These are phyloP conservation scores for Formicarius rufipectus DNA, from an alignment of 2,113 vertebrate genomes.

Conservation along the genomic window DNA sequence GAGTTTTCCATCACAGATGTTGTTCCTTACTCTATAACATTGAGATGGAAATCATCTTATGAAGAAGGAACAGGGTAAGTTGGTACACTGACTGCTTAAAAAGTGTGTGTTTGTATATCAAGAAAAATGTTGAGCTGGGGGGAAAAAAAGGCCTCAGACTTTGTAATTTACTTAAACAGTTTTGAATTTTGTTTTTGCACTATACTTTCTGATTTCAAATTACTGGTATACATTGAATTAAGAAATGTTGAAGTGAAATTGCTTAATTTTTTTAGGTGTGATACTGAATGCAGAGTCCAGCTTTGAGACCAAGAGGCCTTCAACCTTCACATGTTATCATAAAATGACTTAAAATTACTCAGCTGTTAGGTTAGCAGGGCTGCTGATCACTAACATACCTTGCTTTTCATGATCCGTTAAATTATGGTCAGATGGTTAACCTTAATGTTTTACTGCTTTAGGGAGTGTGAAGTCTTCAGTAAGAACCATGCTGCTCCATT, in stretches of 20 bases:
- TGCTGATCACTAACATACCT: not conserved
- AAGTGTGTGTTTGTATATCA: not conserved
- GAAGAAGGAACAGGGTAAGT: slow-evolving; percentile 90
- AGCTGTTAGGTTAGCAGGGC: not conserved
- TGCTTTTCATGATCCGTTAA: not conserved
- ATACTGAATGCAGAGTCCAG: not conserved
- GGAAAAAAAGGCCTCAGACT: not conserved
- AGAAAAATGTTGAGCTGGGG: not conserved
- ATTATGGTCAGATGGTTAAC: not conserved
- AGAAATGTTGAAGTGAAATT: not conserved
- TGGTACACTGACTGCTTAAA: not conserved
- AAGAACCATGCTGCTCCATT: slow-evolving; percentile 94
- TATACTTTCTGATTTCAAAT: not conserved
- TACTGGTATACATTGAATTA: not conserved
- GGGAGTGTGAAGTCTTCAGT: slow-evolving; percentile 93
- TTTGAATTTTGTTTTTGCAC: not conserved
- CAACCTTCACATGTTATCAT: not conserved
- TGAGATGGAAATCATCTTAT: slow-evolving; percentile 90
- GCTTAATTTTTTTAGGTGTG: not conserved
- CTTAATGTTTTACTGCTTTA: slow-evolving; percentile 43
- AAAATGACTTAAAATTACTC: not conserved
- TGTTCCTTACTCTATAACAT: slow-evolving; percentile 91
- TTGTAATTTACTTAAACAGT: not conserved
- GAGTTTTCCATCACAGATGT: slow-evolving; percentile 95
- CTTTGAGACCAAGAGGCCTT: not conserved